Conservation (phyloP, 2,113 vertebrate species). For the Piprites chloris region DNA sequence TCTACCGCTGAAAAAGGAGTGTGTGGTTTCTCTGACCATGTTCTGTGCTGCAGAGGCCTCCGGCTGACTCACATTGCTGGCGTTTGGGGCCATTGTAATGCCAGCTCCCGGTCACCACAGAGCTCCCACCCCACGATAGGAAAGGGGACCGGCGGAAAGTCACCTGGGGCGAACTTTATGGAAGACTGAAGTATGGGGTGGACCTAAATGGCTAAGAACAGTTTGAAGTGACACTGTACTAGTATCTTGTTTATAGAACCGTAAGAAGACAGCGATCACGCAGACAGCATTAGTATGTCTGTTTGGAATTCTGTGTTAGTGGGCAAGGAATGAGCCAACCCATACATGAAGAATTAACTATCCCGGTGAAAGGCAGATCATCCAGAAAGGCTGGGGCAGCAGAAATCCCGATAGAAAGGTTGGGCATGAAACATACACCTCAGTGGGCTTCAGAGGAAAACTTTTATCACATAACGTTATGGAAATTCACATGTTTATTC, state of each 20-base stretch:
- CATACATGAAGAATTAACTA: rapidly evolving
- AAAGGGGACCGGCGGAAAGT: not conserved
- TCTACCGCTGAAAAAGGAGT: not conserved
- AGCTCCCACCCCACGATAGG: not conserved
- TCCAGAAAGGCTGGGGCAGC: not conserved
- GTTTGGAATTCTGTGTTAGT: not conserved
- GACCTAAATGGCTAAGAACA: rapidly evolving
- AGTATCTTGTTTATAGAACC: not conserved
- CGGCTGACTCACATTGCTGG: not conserved
- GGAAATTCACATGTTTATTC: not conserved
- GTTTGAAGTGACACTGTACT: not conserved
- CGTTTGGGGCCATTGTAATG: not conserved
- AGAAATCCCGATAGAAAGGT: not conserved
- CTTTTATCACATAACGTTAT: not conserved
- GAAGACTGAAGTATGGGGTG: not conserved
- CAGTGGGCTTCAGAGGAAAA: not conserved
- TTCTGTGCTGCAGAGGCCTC: not conserved
- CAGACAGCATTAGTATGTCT: too few species aligned
- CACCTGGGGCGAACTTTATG: rapidly evolving
- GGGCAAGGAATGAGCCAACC: rapidly evolving
- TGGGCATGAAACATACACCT: not conserved
- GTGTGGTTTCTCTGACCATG: not conserved
- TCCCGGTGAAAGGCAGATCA: not conserved
- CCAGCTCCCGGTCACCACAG: not conserved
- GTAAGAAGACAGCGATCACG: not conserved